Percentiles rank a stretch among this genome's conserved stretches.
Conservation (phyloP, 2,888 invertebrate genomes). For the Leptinotarsa rubiginosa region DNA sequence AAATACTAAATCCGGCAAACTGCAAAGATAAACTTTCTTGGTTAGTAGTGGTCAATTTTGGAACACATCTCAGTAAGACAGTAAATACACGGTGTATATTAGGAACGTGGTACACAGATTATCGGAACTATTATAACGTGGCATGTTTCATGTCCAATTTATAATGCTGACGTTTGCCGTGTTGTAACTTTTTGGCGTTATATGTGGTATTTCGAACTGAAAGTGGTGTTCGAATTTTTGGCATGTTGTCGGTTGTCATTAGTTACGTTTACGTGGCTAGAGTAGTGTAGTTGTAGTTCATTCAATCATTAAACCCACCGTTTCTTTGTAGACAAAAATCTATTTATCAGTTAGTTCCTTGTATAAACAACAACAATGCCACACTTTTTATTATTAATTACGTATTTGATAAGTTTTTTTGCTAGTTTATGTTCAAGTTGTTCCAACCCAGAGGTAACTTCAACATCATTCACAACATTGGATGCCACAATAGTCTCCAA, state of each 20-base stretch:
- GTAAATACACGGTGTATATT: no score
- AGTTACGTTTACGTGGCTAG: background rate
- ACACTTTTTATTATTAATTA: background rate
- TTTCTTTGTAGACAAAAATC: background rate
- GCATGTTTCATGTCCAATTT: no score
- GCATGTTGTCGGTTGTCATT: background rate
- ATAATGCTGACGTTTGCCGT: background rate
- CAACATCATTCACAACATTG: conserved; percentile 89
- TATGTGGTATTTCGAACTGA: no score
- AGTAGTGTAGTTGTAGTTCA: background rate
- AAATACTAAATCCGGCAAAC: no score
- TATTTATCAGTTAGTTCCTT: background rate
- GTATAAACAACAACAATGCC: conserved; percentile 4
- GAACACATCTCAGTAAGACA: no score
- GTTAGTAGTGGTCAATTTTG: no score
- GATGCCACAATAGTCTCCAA: conserved; percentile 92
- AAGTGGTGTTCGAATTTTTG: background rate
- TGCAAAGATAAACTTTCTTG: no score
- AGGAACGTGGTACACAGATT: no score
- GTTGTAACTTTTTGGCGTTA: background rate
- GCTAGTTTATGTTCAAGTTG: conserved; percentile 64
- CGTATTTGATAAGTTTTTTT: conserved; percentile 3
- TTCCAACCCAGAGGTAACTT: conserved; percentile 76
- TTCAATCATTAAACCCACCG: background rate
- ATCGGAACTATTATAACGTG: no score